Base-by-base conservation (phyloP, 1,140 invertebrate species). In the Drosophila melanica region DNA sequence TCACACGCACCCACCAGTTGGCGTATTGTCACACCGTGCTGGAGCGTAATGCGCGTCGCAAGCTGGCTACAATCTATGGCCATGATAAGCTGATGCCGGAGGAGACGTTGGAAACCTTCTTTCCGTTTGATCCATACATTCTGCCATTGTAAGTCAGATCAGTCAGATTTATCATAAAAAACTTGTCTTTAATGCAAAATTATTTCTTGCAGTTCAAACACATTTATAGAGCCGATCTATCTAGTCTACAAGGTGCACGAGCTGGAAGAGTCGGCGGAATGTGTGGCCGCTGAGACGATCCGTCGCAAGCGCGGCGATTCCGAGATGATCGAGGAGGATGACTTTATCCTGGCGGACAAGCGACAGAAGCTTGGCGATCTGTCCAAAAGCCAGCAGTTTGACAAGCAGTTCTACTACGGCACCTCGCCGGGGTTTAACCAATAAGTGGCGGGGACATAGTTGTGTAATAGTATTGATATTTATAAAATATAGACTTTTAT, bases 1-100 rank as follows among this genome's bases (percentile, higher is more conserved):
- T 98, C 5, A 95, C 97, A 1, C 94, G 96, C 76, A 95, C 94
- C n/a, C 96, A 98, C 92, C 98, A 98, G 90, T 93, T 99, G 47
- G 97, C 96, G 4, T 98, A 98, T 92, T 99, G 98, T 92, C 96
- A 98, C 91, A 94, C 97, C 1, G 94, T 98, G 47, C 96, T 99
- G 39, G 97, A 98, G 82, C 94, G 95, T 68, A 99, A 99, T 92
- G 93, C 94, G 3, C 93, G 96, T 41, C 94, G 93, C 14, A 94
- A 94, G 23, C 86, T 97, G 44, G 94, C 95, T 3, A 93, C 92
- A 11, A 93, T 93, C 14, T 94, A 91, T 87, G 92, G 90, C 20
- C 91, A 93, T 89, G 87, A 93, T 18, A 92, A 92, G 16, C 59
- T 85, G 0, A 91, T 92, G 58, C 89, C 92, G 4, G 91, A 92